Evolutionary conservation across 2,888 invertebrate genomes (phyloP).

Genomic region (Tiphia femorata): DNA sequence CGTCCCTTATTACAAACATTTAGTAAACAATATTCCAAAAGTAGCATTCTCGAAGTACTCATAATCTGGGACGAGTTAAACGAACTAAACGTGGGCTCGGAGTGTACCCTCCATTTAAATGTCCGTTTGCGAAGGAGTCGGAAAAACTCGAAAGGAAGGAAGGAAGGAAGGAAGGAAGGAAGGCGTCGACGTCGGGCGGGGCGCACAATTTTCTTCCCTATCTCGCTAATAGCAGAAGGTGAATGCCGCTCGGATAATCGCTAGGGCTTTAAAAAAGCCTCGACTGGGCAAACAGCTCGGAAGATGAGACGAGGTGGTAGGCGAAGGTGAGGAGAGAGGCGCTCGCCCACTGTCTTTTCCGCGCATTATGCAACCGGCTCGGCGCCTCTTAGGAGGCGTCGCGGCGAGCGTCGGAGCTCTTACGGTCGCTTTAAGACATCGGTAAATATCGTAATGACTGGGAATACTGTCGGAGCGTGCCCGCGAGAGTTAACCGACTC

Average conservation of each 20-base stretch:
- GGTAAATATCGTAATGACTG: slow-evolving; percentile 63
- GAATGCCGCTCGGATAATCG: slow-evolving; percentile 20
- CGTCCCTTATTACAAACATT: too few species aligned
- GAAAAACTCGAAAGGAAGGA: too few species aligned
- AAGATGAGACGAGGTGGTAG: slow-evolving; percentile 20
- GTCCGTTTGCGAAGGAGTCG: too few species aligned
- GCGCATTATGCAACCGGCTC: slow-evolving; percentile 18
- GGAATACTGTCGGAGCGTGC: slow-evolving; percentile 63
- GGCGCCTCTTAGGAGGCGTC: slow-evolving; percentile 15
- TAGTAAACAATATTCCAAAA: too few species aligned
- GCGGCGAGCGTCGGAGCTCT: slow-evolving; percentile 12
- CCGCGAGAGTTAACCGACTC: slow-evolving; percentile 65
- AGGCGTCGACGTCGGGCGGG: neutral
- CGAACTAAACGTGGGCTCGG: too few species aligned
- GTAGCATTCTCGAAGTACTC: too few species aligned
- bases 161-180: too few species aligned
- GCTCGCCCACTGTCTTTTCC: slow-evolving; percentile 15
- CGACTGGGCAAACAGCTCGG: slow-evolving; percentile 36
- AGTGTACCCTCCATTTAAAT: too few species aligned
- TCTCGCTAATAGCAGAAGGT: neutral
- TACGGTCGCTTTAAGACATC: slow-evolving; percentile 40
- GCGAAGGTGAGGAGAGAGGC: slow-evolving; percentile 2
- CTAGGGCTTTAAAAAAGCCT: slow-evolving; percentile 24
- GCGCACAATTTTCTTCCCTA: too few species aligned
- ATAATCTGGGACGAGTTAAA: too few species aligned